Percentiles rank a stretch among this genome's conserved stretches.
These are phyloP conservation scores for Morus bassanus DNA, from an alignment of 2,797 vertebrate genomes.

Conservation along the genomic window DNA sequence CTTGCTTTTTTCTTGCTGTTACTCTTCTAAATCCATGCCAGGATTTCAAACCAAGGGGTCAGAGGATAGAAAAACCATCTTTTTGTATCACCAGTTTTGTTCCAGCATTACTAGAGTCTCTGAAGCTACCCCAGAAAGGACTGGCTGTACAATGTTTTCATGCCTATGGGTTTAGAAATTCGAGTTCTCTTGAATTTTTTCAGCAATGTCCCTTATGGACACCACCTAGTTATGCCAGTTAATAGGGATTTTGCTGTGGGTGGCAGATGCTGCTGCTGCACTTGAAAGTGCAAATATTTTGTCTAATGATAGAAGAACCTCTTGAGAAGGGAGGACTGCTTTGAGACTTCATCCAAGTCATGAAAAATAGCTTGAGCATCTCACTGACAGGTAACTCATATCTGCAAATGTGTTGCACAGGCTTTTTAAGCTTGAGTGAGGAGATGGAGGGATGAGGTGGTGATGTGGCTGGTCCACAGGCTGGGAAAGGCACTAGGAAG, in stretches of 20 bases:
- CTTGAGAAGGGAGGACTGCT: neutral
- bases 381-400: accelerated
- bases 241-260: neutral
- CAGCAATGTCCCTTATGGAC: no score
- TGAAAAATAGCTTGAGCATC: neutral
- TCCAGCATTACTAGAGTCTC: neutral
- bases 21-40: neutral
- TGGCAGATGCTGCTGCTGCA: neutral
- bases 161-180: neutral
- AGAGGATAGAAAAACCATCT: neutral
- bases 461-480: neutral
- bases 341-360: neutral
- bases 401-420: accelerated
- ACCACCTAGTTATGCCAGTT: accelerated
- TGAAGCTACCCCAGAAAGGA: neutral
- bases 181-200: neutral
- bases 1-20: neutral
- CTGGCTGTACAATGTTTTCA: neutral
- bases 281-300: neutral
- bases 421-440: neutral
- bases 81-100: neutral
- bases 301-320: neutral
- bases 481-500: neutral
- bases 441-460: neutral
- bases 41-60: neutral